Evolutionary conservation across 2,797 vertebrate genomes (phyloP), one percentile per base, ranked within the genome.

Genomic region (Oreonectes daqikongensis): DNA sequence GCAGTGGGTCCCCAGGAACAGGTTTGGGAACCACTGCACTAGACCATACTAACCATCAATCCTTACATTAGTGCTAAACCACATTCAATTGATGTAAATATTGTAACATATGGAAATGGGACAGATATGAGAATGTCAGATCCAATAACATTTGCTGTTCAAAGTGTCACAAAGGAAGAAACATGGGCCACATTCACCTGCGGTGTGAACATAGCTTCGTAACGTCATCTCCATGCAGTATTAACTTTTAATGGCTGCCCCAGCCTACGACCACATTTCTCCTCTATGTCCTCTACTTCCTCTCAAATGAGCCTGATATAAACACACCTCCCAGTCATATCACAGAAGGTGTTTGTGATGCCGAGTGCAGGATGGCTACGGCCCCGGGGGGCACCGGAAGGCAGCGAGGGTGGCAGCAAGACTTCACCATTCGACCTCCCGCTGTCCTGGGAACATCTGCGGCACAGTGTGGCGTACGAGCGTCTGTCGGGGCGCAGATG

Each of bases 401-500:
- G 75, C 50, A 52, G 72, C 35, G 35, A 60, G 76, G 69, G 72
- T 67, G 55, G 82, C 72, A 72, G 72, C 22, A 81, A 69, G 71
- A 63, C 64, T 69, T 57, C 46, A 40, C 14, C 69, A 59, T 59
- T 66, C 50, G 50, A 74, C 79, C 72, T 79, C 65, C 69, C 57
- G 53, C 73, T 69, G 73, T 72, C 78, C 72, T 59, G 66, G 67
- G 81, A 75, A 81, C 78, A 79, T 73, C 69, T 77, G 79, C 12
- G 72, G 73, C 68, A 24, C 74, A 70, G 72, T 69, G 66, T 75
- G 50, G 60, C 14, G 66, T 22, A 71, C 17, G 3, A 63, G 64
- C 57, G 79, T 57, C 55, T 71, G 69, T 75, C 69, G 66, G 66
- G 57, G 66, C 55, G 32, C 81, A 82, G 81, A 82, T 82, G 81